phyloP scores from a whole-genome alignment of 1,140 invertebrate genomes.

The Acromyrmex echinatior region DNA sequence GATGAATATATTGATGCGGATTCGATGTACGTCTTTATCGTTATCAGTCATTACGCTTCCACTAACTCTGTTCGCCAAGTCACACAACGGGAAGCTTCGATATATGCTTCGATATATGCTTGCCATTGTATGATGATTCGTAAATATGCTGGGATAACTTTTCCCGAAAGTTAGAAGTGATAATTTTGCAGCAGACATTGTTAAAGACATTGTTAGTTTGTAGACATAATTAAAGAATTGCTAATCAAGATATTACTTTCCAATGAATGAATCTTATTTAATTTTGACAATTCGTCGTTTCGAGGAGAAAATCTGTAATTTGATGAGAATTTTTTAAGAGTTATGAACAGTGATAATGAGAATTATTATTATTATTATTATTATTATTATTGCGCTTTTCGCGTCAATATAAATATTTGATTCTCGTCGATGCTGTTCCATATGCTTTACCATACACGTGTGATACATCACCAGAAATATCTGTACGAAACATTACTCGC shows the following conservation, averaged over 20 bases:
- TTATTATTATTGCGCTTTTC: too few species aligned
- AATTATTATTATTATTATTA: too few species aligned
- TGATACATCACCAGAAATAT: constrained; percentile 15
- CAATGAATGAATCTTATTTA: background rate
- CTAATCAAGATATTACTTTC: background rate
- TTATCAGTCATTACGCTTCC: background rate
- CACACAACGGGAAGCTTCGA: background rate
- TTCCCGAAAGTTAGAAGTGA: background rate
- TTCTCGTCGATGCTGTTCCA: background rate
- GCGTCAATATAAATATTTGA: background rate
- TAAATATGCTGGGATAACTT: background rate
- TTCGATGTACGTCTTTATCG: background rate
- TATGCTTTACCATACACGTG: background rate
- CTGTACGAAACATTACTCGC: background rate
- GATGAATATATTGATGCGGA: constrained; percentile 1
- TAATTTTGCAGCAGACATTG: background rate
- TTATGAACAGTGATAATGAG: too few species aligned
- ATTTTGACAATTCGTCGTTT: background rate
- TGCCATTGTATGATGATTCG: constrained; percentile 23
- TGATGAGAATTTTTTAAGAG: background rate
- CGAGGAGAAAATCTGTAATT: background rate
- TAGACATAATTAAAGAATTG: background rate
- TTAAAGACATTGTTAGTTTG: too few species aligned
- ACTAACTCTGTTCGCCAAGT: constrained; percentile 37
- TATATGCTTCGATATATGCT: constrained; percentile 3